Evolutionary conservation across 2,113 vertebrate species (phyloP).

Genomic region (Callorhinus ursinus): DNA sequence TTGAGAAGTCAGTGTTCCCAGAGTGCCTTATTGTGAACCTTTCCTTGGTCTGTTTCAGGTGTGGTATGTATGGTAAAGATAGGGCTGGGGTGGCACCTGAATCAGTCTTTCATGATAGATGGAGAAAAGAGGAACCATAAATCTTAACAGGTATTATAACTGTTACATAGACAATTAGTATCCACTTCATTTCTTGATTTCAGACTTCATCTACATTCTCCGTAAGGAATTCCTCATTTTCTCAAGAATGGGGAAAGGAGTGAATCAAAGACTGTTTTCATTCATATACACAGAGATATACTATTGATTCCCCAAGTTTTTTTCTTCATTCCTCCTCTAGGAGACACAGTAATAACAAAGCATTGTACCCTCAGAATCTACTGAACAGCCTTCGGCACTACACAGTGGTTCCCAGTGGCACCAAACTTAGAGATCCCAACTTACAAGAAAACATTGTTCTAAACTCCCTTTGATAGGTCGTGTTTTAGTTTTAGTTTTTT

Average conservation of each 20-base stretch:
- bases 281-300: background rate
- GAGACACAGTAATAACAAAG: background rate
- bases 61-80: background rate
- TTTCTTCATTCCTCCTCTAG: background rate
- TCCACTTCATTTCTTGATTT: background rate
- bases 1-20: background rate
- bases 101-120: background rate
- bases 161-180: background rate
- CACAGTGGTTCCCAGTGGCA: background rate
- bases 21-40: background rate
- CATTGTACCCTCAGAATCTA: background rate
- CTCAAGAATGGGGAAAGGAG: background rate
- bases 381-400: background rate
- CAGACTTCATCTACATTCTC: background rate
- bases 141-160: background rate
- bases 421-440: background rate
- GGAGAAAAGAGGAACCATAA: background rate
- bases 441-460: background rate
- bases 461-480: background rate
- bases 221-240: constrained; percentile 5
- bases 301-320: background rate
- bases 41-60: background rate
- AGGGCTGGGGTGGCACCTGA: background rate
- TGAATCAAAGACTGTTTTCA: background rate
- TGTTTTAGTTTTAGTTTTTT: background rate